These are phyloP conservation scores for Cerastoderma edule DNA, from an alignment of 2,888 invertebrate species.

Conservation along the genomic window DNA sequence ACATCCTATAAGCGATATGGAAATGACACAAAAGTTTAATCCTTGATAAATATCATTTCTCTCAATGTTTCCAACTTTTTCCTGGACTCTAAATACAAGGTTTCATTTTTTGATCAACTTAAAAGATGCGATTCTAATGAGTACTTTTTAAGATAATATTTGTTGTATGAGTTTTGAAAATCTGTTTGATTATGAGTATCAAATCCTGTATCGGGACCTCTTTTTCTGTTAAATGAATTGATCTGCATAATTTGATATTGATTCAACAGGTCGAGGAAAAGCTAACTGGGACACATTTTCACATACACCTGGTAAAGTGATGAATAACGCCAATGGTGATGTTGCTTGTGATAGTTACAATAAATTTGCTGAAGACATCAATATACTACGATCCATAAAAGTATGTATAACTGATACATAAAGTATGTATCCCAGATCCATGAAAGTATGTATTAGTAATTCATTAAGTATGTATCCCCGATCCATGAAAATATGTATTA, in stretches of 20 bases:
- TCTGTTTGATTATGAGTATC: neutral
- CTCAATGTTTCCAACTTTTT: too few species aligned
- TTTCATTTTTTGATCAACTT: too few species aligned
- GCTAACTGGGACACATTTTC: conserved; percentile 86
- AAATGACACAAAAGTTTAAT: too few species aligned
- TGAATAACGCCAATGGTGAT: conserved; percentile 87
- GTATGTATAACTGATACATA: conserved; percentile 54
- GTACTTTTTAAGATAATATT: neutral
- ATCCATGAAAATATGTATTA: neutral
- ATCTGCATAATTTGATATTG: neutral
- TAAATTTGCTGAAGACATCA: conserved; percentile 87
- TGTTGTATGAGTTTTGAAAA: neutral
- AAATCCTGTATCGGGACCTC: neutral
- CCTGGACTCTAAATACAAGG: too few species aligned
- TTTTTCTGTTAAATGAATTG: neutral
- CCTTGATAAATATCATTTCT: too few species aligned
- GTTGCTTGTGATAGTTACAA: conserved; percentile 89
- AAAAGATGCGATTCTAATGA: too few species aligned
- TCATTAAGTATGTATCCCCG: neutral
- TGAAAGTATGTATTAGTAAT: conserved; percentile 83
- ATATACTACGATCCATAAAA: conserved; percentile 86
- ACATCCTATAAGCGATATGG: too few species aligned
- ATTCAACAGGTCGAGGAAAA: conserved; percentile 56
- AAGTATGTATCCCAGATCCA: conserved; percentile 75
- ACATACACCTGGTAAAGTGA: conserved; percentile 86